Conservation (phyloP, 2,113 vertebrate species). For the Leucoraja erinaceus region DNA sequence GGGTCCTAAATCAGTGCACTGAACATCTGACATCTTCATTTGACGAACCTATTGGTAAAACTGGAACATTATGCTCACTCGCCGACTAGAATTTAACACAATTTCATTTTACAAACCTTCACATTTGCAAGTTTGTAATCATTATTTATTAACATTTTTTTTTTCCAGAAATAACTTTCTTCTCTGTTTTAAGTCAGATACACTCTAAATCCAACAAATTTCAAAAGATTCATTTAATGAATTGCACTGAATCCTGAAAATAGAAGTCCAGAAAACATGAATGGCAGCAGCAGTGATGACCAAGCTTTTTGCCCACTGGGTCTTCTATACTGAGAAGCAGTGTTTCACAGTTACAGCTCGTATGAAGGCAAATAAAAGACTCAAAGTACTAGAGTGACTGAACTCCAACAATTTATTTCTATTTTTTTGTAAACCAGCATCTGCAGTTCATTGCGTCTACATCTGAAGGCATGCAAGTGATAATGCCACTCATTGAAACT, state of each 20-base stretch:
- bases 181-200: neutral
- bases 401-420: neutral
- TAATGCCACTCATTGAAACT: neutral
- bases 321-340: neutral
- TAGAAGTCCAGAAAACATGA: neutral
- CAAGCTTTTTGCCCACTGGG: neutral
- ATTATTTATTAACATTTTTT: neutral
- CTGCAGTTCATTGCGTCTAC: too few species aligned
- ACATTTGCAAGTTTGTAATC: neutral
- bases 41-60: neutral
- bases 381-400: too few species aligned
- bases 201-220: neutral
- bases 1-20: conserved; percentile 49
- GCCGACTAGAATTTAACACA: neutral
- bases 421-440: too few species aligned
- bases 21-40: conserved; percentile 8
- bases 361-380: too few species aligned
- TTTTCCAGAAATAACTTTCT: neutral
- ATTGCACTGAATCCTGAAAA: neutral
- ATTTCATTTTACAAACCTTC: neutral
- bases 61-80: neutral
- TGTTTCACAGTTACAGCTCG: neutral
- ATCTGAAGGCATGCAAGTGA: neutral
- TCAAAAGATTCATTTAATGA: neutral
- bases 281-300: neutral